phyloP scores from a whole-genome alignment of 2,113 vertebrate genomes.

The Phylloscopus whistleri region DNA sequence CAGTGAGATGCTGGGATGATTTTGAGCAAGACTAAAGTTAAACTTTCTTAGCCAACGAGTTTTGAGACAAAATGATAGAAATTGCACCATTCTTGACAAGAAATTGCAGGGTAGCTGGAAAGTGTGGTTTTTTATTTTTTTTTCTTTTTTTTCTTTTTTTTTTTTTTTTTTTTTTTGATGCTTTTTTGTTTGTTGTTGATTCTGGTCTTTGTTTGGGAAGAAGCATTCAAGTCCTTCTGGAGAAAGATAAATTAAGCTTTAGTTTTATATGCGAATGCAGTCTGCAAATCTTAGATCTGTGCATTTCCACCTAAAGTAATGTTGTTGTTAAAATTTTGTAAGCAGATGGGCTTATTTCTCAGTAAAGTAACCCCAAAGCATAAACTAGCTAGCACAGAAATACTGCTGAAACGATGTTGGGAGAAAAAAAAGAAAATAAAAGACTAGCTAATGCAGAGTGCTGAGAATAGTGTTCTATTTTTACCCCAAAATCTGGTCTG shows the following conservation, averaged over 20 bases:
- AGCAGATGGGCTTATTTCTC: conserved; percentile 9
- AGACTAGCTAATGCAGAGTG: neutral
- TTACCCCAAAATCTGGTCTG: neutral
- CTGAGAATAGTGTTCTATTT: conserved; percentile 23
- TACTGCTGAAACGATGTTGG: neutral
- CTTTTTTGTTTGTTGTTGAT: neutral
- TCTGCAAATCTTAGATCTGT: neutral
- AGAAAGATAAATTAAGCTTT: neutral
- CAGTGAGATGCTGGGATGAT: neutral
- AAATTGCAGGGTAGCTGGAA: neutral
- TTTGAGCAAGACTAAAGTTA: neutral
- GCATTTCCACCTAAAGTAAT: neutral
- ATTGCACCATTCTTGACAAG: neutral
- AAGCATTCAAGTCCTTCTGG: neutral
- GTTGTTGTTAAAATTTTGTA: conserved; percentile 16
- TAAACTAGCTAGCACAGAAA: conserved; percentile 22
- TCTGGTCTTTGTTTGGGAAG: neutral
- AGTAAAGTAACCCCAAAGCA: conserved; percentile 31
- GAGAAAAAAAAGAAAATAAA: neutral
- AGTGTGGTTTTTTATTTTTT: neutral
- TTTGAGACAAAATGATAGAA: neutral
- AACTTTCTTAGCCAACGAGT: neutral
- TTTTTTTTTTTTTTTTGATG: neutral
- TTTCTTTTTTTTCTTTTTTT: neutral
- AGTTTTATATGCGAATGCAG: neutral